These are phyloP conservation scores for Tetrao urogallus DNA, from an alignment of 2,113 vertebrate species.

Conservation along the genomic window DNA sequence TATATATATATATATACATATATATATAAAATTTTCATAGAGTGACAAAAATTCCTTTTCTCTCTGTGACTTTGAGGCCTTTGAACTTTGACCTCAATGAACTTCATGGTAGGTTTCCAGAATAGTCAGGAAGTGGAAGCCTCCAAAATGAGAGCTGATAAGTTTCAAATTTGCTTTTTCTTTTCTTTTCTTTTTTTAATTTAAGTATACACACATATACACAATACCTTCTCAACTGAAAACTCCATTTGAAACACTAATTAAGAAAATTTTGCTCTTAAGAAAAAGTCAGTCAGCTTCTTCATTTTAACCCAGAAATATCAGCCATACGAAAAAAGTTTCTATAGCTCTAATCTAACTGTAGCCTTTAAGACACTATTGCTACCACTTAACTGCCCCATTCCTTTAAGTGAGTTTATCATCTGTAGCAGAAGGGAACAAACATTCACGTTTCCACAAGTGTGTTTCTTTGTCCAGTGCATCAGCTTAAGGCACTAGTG, in stretches of 20 bases:
- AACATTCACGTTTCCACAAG: rapidly evolving
- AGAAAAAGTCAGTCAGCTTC: not conserved
- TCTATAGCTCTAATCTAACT: not conserved
- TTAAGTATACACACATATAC: not conserved
- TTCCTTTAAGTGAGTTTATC: not conserved
- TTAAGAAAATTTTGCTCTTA: not conserved
- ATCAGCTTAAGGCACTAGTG: not conserved
- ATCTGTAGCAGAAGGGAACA: not conserved
- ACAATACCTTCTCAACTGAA: not conserved
- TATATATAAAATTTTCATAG: not conserved
- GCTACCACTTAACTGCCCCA: not conserved
- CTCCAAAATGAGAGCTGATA: not conserved
- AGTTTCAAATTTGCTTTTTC: not conserved
- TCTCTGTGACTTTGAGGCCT: not conserved
- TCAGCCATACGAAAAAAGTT: not conserved
- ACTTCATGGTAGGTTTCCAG: not conserved
- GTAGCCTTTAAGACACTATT: not conserved
- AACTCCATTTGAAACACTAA: not conserved
- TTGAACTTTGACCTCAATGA: not conserved
- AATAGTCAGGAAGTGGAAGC: not conserved
- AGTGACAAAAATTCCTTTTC: not conserved
- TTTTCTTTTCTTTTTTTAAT: not conserved
- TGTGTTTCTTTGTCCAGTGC: not conserved
- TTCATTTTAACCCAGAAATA: not conserved
- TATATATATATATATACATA: not conserved